phyloP scores from a whole-genome alignment of 2,888 invertebrate species.

The Rhamnusium bicolor region DNA sequence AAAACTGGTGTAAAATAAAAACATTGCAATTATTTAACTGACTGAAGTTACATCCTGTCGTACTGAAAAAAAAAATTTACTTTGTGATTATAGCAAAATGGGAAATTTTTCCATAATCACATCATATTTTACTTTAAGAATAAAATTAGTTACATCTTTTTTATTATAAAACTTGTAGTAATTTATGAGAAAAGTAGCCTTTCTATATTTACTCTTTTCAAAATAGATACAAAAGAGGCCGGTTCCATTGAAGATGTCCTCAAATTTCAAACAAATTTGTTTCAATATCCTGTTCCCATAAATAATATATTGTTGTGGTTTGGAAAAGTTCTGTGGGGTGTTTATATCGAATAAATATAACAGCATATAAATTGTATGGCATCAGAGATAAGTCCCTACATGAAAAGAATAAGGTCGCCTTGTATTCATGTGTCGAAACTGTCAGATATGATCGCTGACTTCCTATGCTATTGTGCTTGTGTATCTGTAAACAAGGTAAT shows the following conservation, averaged over 20 bases:
- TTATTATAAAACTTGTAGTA: neutral
- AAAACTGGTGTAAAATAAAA: too few relatives aligned
- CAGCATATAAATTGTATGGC: constrained; percentile 39
- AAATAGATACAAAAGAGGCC: constrained; percentile 9
- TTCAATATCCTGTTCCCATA: constrained; percentile 44
- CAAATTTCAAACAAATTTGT: constrained; percentile 44
- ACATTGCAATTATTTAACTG: too few relatives aligned
- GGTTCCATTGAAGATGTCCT: constrained; percentile 18
- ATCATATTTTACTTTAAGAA: too few relatives aligned
- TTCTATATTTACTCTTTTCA: neutral
- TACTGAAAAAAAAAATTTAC: too few relatives aligned
- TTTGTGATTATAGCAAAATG: too few relatives aligned
- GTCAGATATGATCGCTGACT: constrained; percentile 52
- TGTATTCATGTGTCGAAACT: constrained; percentile 49
- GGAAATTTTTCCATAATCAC: too few relatives aligned
- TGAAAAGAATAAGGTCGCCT: constrained; percentile 37
- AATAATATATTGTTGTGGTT: constrained; percentile 49
- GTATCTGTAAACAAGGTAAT: constrained; percentile 43
- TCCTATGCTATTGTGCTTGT: constrained; percentile 46
- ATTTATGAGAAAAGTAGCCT: constrained; percentile 27
- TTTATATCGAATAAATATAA: constrained; percentile 36
- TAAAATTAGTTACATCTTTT: neutral
- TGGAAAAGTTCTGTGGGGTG: constrained; percentile 41
- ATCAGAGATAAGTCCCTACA: constrained; percentile 23
- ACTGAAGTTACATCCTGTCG: too few relatives aligned